Evolutionary conservation across 2,113 vertebrate species (phyloP).

Genomic region (Trinectes maculatus): DNA sequence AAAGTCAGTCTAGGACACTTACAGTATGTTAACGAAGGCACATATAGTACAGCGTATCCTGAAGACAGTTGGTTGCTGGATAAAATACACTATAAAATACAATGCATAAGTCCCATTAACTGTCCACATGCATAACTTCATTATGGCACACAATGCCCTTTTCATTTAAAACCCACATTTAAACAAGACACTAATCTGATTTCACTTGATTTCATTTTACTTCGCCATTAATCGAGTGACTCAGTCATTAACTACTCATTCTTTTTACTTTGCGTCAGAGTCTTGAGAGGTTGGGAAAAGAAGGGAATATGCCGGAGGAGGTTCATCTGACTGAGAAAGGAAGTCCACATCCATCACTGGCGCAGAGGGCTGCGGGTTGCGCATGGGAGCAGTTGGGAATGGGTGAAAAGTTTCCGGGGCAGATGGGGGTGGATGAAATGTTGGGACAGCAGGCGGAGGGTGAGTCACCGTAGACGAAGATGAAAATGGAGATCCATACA

Average conservation of each 20-base stretch:
- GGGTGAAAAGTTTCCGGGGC: slow-evolving; percentile 15
- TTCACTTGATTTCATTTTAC: neutral
- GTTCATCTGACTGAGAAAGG: slow-evolving; percentile 60
- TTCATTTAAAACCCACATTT: neutral
- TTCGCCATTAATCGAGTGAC: neutral
- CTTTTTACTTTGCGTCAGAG: slow-evolving; percentile 25
- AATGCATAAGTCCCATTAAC: neutral
- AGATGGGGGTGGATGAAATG: slow-evolving; percentile 21
- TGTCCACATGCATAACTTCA: neutral
- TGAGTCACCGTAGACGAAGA: slow-evolving; percentile 51
- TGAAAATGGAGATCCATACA: slow-evolving; percentile 45
- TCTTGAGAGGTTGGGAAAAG: slow-evolving; percentile 55
- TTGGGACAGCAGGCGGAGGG: slow-evolving; percentile 45
- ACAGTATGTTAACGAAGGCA: too few species aligned
- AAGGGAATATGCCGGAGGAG: slow-evolving; percentile 63
- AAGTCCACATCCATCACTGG: slow-evolving; percentile 58
- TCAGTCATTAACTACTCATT: neutral
- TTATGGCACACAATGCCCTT: neutral
- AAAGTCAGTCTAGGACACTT: too few species aligned
- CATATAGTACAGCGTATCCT: too few species aligned
- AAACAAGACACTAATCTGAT: neutral
- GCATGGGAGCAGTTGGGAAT: slow-evolving; percentile 31
- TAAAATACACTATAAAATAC: slow-evolving; percentile 6
- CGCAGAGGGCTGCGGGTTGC: slow-evolving; percentile 45
- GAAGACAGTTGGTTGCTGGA: neutral